Evolutionary conservation across 2,113 vertebrate genomes (phyloP).

Genomic region (Bufo gargarizans): DNA sequence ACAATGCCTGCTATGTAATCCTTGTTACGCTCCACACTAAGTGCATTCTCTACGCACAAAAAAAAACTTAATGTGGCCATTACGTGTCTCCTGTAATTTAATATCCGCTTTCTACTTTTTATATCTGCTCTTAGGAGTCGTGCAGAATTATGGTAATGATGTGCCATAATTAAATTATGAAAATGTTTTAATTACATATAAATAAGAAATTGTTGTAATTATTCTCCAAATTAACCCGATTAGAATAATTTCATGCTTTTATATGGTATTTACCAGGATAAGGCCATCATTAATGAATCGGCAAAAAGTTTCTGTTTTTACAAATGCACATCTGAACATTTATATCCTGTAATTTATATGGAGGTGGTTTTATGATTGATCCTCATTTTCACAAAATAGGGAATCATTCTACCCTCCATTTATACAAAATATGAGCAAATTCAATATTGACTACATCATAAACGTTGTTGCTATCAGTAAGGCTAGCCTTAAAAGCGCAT

Average conservation of each 20-base stretch:
- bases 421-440: not conserved
- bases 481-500: not conserved
- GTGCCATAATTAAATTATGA: slow-evolving; percentile 2
- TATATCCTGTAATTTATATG: not conserved
- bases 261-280: not conserved
- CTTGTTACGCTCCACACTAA: not conserved
- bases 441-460: not conserved
- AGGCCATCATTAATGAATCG: not conserved
- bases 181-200: slow-evolving; percentile 1
- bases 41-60: not conserved
- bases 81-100: not conserved
- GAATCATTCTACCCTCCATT: not conserved
- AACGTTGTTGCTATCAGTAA: not conserved
- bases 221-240: not conserved
- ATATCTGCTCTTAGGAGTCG: slow-evolving; percentile 13
- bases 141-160: slow-evolving; percentile 14
- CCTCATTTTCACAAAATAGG: not conserved
- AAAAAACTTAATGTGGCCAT: not conserved
- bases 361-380: not conserved
- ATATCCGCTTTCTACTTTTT: not conserved
- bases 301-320: not conserved
- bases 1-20: not conserved
- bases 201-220: not conserved
- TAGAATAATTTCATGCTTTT: not conserved
- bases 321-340: not conserved